Evolutionary conservation across 1,140 invertebrate genomes (phyloP), one percentile per base, ranked within the genome.

Genomic region (Varroa destructor): DNA sequence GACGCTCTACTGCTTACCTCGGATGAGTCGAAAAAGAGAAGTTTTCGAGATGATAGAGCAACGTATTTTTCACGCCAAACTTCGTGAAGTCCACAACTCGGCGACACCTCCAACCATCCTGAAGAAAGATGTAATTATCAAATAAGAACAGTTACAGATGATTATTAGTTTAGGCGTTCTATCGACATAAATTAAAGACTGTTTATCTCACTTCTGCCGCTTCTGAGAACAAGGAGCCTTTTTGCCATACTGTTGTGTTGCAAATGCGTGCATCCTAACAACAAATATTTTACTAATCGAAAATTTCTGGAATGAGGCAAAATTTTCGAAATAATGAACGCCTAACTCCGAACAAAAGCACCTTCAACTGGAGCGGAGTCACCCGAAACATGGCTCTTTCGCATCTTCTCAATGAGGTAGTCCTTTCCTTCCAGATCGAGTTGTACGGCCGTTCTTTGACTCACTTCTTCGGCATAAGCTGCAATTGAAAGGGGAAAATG

Each of bases 351-450:
- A 25, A 25, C 0, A 25, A 25, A 12, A 12, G 14, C 61, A 67
- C 61, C 61, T 67, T 67, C 61, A 4, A 67, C 61, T 2, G 61
- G 61, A 14, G 40, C 61, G 37, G 12, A 14, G 3, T 67, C 61
- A 46, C 40, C 61, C 10, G 12, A 12, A 8, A 37, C 40, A 8
- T 67, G 61, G 1, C 12, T 37, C 37, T 46, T 67, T 8, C 61
- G 10, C 61, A 67, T 67, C 36, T 67, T 67, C 46, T 67, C 61
- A 8, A 67, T 67, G 10, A 67, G 61, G 40, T 67, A 67, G 1
- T 67, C 61, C 36, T 40, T 67, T 12, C 61, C 61, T 43, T 67
- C 12, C 2, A 67, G 61, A 40, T 67, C 40, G 12, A 67, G 61
- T 25, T 67, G 12, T 14, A 46, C 14, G 8, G 40, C 10, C 1